phyloP scores from a whole-genome alignment of 2,888 invertebrate species.

The Gerosis bhagava region DNA sequence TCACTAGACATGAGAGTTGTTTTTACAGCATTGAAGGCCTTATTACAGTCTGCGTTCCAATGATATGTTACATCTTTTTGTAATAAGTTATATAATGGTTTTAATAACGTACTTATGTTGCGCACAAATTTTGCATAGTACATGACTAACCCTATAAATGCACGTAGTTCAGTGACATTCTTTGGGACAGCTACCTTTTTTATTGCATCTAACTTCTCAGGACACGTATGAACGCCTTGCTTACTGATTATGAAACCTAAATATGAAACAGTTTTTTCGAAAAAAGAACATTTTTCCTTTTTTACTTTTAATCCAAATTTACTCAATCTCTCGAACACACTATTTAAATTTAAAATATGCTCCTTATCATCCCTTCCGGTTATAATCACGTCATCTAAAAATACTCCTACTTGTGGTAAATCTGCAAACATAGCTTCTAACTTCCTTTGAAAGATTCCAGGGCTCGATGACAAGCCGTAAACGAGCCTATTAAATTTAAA shows the following conservation, averaged over 20 bases:
- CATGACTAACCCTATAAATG: slow-evolving; percentile 34
- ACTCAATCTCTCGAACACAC: slow-evolving; percentile 27
- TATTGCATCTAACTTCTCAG: slow-evolving; percentile 31
- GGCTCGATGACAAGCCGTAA: slow-evolving; percentile 32
- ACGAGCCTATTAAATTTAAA: slow-evolving; percentile 31
- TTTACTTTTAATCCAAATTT: slow-evolving; percentile 23
- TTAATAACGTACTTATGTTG: slow-evolving; percentile 26
- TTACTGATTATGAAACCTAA: slow-evolving; percentile 21
- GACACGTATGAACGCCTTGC: slow-evolving; percentile 31
- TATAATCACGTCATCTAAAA: slow-evolving; percentile 32
- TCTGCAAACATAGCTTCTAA: slow-evolving; percentile 25
- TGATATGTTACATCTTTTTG: slow-evolving; percentile 11
- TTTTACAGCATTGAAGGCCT: background rate
- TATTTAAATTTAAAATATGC: slow-evolving; percentile 27
- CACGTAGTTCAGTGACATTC: slow-evolving; percentile 31
- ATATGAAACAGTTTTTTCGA: slow-evolving; percentile 20
- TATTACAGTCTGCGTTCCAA: background rate
- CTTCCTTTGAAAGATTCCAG: slow-evolving; percentile 34
- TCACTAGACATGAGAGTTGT: slow-evolving; percentile 4
- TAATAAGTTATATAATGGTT: slow-evolving; percentile 25
- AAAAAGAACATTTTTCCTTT: slow-evolving; percentile 31
- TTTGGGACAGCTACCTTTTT: background rate
- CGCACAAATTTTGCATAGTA: slow-evolving; percentile 33
- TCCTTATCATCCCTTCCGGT: slow-evolving; percentile 17
- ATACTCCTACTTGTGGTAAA: slow-evolving; percentile 27